These are phyloP conservation scores for Epistrophe grossulariae DNA, from an alignment of 2,888 invertebrate species.

Conservation along the genomic window DNA sequence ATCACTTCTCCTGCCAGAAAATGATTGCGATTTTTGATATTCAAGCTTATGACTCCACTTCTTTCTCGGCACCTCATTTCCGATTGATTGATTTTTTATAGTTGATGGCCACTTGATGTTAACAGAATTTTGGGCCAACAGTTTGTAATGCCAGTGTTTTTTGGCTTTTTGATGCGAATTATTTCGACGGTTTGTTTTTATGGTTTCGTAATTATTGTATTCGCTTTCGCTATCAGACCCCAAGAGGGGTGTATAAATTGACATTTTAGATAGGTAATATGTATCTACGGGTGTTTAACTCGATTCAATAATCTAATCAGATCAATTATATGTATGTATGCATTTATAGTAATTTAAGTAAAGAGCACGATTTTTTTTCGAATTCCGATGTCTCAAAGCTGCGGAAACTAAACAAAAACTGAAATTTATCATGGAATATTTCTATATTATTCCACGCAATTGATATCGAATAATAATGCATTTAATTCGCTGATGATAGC, in stretches of 20 bases:
- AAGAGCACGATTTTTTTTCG: conserved; percentile 41
- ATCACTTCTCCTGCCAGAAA: conserved; percentile 24
- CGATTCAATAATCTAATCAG: conserved; percentile 23
- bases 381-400: conserved; percentile 8
- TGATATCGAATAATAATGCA: conserved; percentile 49
- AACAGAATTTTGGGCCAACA: conserved; percentile 38
- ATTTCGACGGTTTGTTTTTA: conserved; percentile 45
- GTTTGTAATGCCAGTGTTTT: conserved; percentile 60
- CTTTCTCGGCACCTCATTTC: neutral
- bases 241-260: conserved; percentile 58
- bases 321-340: conserved; percentile 36
- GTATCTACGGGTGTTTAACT: neutral
- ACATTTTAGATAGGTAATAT: conserved; percentile 66
- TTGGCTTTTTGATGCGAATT: conserved; percentile 42
- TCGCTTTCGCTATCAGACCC: conserved; percentile 58
- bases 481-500: conserved; percentile 26
- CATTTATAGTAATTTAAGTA: no score
- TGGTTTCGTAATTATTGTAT: conserved; percentile 12
- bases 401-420: conserved; percentile 45
- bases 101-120: conserved; percentile 43
- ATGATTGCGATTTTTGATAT: conserved; percentile 38
- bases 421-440: conserved; percentile 46
- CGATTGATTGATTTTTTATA: conserved; percentile 27
- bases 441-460: conserved; percentile 31
- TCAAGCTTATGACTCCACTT: conserved; percentile 14